Conservation (phyloP, 2,113 vertebrate genomes). For the Mus musculus region GRCm39 chrX:43850001-43850500, state of each 20-base stretch:
- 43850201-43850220: background rate
- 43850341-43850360: background rate
- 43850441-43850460: background rate
- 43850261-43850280: background rate
- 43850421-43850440: background rate
- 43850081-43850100: no score
- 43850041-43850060: no score
- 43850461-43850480: background rate
- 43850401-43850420: background rate
- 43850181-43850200: background rate
- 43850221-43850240: background rate
- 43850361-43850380: constrained; percentile 30
- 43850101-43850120: no score
- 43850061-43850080: no score
- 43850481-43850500: background rate
- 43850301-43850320: no score
- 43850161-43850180: background rate
- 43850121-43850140: no score
- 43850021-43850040: no score
- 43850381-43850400: background rate
- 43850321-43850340: background rate
- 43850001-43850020: no score
- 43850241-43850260: background rate
- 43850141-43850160: background rate
- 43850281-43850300: background rate